A percentile compares a stretch with the other conserved stretches of the same genome.
These are phyloP conservation scores for Cathartes aura DNA, from an alignment of 2,113 vertebrate genomes.

Conservation along the genomic window DNA sequence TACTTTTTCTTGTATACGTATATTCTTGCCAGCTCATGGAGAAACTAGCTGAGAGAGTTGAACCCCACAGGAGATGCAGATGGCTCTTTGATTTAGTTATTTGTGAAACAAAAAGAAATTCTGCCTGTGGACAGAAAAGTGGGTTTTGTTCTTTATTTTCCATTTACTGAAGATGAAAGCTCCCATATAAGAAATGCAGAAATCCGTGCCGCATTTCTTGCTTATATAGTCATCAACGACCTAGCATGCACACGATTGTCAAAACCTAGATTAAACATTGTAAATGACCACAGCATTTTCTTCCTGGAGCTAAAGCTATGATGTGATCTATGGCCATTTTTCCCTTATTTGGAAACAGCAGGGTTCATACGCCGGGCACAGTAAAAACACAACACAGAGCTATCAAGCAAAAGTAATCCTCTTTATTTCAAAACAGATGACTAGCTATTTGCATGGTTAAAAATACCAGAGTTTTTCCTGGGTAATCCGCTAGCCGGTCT, in stretches of 20 bases:
- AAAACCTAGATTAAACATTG: constrained; percentile 10
- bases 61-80: background rate
- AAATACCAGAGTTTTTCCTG: constrained; percentile 75
- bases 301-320: background rate
- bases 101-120: constrained; percentile 3
- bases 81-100: constrained; percentile 7
- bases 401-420: constrained; percentile 73
- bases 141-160: background rate
- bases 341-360: constrained; percentile 59
- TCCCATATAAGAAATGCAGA: background rate
- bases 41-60: background rate
- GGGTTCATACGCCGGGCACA: constrained; percentile 61
- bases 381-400: constrained; percentile 55
- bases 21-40: background rate
- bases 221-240: background rate
- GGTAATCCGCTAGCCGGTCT: constrained; percentile 68
- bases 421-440: constrained; percentile 78
- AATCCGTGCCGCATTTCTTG: background rate
- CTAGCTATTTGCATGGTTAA: constrained; percentile 75
- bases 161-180: background rate
- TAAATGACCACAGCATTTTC: constrained; percentile 16
- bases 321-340: background rate
- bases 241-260: background rate
- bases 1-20: background rate
- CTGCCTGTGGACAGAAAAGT: background rate